Evolutionary conservation across 2,797 vertebrate species (phyloP).

Genomic region (Delichon dasypus): DNA sequence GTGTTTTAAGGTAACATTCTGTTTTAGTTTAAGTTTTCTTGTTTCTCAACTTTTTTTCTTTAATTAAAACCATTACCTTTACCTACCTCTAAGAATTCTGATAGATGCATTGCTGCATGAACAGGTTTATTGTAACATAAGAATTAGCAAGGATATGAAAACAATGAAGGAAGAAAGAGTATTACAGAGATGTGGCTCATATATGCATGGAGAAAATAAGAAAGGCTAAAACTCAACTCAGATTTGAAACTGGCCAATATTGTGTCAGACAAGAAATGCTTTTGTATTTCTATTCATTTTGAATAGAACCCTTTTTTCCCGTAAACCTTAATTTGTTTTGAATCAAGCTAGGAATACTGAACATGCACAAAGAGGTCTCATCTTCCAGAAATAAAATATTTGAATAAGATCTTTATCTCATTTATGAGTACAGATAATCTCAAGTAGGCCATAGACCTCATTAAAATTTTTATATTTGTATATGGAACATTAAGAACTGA

Average conservation of each 20-base stretch:
- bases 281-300: neutral
- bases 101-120: neutral
- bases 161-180: neutral
- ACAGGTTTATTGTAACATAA: neutral
- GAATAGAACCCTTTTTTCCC: neutral
- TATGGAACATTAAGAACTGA: neutral
- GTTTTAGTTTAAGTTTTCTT: too few relatives aligned
- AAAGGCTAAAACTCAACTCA: neutral
- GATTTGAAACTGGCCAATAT: neutral
- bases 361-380: neutral
- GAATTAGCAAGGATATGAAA: neutral
- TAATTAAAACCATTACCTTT: neutral
- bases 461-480: neutral
- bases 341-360: neutral
- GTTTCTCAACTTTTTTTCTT: too few relatives aligned
- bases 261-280: neutral
- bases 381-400: neutral
- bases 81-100: neutral
- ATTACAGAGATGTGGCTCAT: neutral
- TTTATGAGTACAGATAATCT: neutral
- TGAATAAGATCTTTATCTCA: neutral
- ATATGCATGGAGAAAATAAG: rapidly evolving
- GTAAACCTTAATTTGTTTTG: neutral
- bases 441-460: neutral
- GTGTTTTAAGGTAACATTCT: too few relatives aligned